phyloP scores from a whole-genome alignment of 2,888 invertebrate genomes.

The Amorpha juglandis region DNA sequence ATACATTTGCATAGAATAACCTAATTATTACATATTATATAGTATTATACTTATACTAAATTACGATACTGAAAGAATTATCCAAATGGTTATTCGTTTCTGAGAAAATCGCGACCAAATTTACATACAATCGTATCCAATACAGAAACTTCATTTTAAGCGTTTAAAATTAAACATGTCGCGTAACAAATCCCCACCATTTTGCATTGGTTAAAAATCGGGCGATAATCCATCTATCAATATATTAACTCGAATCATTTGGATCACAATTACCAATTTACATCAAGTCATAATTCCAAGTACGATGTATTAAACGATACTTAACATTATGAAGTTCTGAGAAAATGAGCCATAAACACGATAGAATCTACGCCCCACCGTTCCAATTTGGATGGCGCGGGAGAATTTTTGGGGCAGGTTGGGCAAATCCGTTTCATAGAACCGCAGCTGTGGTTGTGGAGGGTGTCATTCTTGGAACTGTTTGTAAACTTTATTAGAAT shows the following conservation, averaged over 20 bases:
- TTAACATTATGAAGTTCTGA: slow-evolving; percentile 27
- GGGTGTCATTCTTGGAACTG: slow-evolving; percentile 51
- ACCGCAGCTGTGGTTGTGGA: slow-evolving; percentile 53
- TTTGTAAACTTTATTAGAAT: slow-evolving; percentile 3
- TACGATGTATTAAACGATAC: slow-evolving; percentile 30
- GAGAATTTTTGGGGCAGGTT: slow-evolving; percentile 43
- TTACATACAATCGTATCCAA: too few relatives aligned
- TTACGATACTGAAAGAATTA: too few relatives aligned
- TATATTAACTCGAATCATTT: background rate
- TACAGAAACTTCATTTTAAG: too few relatives aligned
- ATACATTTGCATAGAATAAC: too few relatives aligned
- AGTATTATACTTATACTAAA: too few relatives aligned
- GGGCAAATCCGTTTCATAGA: slow-evolving; percentile 53
- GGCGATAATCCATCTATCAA: too few relatives aligned
- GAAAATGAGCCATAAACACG: slow-evolving; percentile 31
- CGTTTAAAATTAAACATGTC: too few relatives aligned
- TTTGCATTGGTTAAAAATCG: too few relatives aligned
- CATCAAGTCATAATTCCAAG: slow-evolving; percentile 30
- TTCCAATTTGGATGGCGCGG: slow-evolving; percentile 36
- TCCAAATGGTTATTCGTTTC: too few relatives aligned
- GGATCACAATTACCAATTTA: background rate
- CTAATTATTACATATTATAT: too few relatives aligned
- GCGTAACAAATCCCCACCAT: too few relatives aligned
- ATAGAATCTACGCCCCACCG: slow-evolving; percentile 39
- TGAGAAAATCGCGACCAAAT: too few relatives aligned